Evolutionary conservation across 2,113 vertebrate genomes (phyloP).

Genomic region (Oxygymnocypris stewartii): DNA sequence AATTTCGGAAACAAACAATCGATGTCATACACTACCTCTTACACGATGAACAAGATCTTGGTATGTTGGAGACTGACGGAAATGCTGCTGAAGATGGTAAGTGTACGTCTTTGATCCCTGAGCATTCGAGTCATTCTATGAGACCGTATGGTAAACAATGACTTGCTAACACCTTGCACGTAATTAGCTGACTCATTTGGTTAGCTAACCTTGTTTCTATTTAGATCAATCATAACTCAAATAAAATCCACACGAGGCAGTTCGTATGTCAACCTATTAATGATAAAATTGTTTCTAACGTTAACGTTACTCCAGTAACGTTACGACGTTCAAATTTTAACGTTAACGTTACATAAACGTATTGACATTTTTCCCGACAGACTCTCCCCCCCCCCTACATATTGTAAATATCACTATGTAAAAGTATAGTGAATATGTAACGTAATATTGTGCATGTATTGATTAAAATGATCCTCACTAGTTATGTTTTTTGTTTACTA

Average conservation of each 20-base stretch:
- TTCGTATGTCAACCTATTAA: neutral
- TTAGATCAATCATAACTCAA: neutral
- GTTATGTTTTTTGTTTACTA: too few species aligned
- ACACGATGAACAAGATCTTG: neutral
- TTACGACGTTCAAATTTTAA: too few species aligned
- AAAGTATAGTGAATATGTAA: neutral
- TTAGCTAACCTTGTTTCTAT: neutral
- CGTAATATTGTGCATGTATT: too few species aligned
- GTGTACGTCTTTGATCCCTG: neutral
- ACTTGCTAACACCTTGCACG: neutral
- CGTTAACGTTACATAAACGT: neutral
- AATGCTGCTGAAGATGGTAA: constrained; percentile 6
- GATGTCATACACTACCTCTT: constrained; percentile 56
- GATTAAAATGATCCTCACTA: too few species aligned
- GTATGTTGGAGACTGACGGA: constrained; percentile 45
- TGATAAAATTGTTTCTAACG: neutral
- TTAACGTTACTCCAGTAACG: neutral
- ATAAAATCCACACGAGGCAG: neutral
- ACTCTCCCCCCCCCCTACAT: too few species aligned
- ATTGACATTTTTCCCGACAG: neutral
- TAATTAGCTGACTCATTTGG: neutral
- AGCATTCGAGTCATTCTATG: neutral
- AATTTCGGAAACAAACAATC: constrained; percentile 11
- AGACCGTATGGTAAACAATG: neutral
- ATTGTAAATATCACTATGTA: too few species aligned